Evolutionary conservation across 2,888 invertebrate species (phyloP).

Genomic region (Brenthis daphne): DNA sequence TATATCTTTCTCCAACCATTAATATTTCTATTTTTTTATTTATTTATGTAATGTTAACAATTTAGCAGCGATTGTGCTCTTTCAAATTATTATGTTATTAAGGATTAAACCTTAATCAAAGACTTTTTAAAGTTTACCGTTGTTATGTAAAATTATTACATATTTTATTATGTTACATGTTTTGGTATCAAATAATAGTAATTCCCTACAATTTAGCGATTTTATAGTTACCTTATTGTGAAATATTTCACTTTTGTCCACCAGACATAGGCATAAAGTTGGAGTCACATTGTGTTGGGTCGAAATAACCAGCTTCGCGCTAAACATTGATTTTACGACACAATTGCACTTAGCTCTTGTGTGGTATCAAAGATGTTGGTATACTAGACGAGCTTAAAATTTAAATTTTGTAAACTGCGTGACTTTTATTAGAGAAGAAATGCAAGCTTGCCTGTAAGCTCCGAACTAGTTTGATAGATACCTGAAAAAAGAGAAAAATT

Average conservation of each 20-base stretch:
- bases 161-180: too few relatives aligned
- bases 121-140: too few relatives aligned
- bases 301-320: conserved; percentile 47
- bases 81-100: too few relatives aligned
- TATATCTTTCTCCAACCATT: too few relatives aligned
- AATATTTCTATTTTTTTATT: too few relatives aligned
- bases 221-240: conserved; percentile 19
- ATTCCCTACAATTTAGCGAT: conserved; percentile 1
- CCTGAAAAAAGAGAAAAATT: neutral
- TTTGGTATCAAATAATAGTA: neutral
- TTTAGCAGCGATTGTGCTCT: too few relatives aligned
- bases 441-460: too few relatives aligned
- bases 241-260: conserved; percentile 34
- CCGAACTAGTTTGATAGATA: neutral
- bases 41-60: too few relatives aligned
- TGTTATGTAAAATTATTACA: too few relatives aligned
- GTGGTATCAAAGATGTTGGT: conserved; percentile 48
- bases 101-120: too few relatives aligned
- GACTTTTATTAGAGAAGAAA: too few relatives aligned
- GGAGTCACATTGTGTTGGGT: conserved; percentile 42
- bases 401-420: too few relatives aligned
- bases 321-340: conserved; percentile 70
- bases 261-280: conserved; percentile 36
- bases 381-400: conserved; percentile 43
- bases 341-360: conserved; percentile 53